These are phyloP conservation scores for Gyps fulvus DNA, from an alignment of 2,113 vertebrate genomes.

Conservation along the genomic window DNA sequence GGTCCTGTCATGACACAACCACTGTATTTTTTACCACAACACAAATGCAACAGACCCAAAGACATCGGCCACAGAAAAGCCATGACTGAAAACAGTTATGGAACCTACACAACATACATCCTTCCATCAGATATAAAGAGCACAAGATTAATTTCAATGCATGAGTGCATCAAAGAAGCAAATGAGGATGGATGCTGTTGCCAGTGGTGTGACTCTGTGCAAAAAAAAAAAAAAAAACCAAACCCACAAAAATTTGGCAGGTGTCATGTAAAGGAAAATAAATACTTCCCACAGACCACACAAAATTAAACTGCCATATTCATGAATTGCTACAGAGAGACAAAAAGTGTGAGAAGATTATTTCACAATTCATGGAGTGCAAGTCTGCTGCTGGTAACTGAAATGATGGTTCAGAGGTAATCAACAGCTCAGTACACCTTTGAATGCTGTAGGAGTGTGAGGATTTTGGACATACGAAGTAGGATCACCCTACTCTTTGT, in stretches of 20 bases:
- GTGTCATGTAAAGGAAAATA: not conserved
- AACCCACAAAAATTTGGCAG: not conserved
- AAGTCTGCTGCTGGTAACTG: not conserved
- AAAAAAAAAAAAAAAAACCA: not conserved
- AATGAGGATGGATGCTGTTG: not conserved
- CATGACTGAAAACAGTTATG: not conserved
- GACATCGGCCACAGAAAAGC: not conserved
- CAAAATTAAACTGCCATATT: not conserved
- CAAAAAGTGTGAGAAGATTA: accelerated
- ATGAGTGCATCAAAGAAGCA: not conserved
- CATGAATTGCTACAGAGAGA: not conserved
- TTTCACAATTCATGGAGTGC: not conserved
- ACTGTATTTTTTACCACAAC: not conserved
- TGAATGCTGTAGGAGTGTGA: not conserved
- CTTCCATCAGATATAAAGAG: not conserved
- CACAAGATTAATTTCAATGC: not conserved
- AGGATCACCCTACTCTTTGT: not conserved
- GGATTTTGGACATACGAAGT: not conserved
- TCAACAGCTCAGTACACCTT: not conserved
- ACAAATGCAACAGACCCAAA: not conserved
- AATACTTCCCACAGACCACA: not conserved
- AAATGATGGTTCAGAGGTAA: not conserved
- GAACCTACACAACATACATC: not conserved
- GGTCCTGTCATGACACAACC: not conserved
- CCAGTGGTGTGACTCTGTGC: not conserved